These are phyloP conservation scores for Geopemphigus sp. DNA, from an alignment of 1,140 invertebrate species.

Conservation along the genomic window DNA sequence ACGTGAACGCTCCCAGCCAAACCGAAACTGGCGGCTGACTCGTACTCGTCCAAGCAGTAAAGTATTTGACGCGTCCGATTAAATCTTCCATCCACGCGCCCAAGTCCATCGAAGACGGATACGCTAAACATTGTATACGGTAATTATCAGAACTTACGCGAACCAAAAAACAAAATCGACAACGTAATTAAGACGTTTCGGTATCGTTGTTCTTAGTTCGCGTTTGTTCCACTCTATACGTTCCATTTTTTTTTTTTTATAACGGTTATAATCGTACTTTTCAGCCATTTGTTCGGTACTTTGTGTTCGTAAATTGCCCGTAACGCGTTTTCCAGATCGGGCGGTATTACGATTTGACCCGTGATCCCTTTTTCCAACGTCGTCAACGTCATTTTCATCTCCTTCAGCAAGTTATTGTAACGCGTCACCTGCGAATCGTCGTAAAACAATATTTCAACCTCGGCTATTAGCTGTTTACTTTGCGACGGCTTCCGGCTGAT, in stretches of 20 bases:
- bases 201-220: no score
- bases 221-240: no score
- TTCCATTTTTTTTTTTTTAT: background rate
- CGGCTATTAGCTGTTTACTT: no score
- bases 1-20: conserved; percentile 34
- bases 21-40: conserved; percentile 61
- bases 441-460: background rate
- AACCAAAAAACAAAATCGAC: no score
- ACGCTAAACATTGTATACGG: conserved; percentile 57
- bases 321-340: conserved; percentile 77
- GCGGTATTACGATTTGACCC: conserved; percentile 79
- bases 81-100: conserved; percentile 82
- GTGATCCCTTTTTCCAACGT: conserved; percentile 62
- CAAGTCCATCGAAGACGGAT: conserved; percentile 75
- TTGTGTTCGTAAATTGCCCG: conserved; percentile 70
- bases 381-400: background rate
- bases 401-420: conserved; percentile 5
- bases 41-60: conserved; percentile 70
- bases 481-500: no score
- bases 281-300: conserved; percentile 50
- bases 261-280: conserved; percentile 52
- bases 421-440: conserved; percentile 57
- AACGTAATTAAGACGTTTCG: no score
- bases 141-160: background rate
- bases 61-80: conserved; percentile 68